Conservation (phyloP, 2,888 invertebrate genomes). For the Drosophila hamatofila region DNA sequence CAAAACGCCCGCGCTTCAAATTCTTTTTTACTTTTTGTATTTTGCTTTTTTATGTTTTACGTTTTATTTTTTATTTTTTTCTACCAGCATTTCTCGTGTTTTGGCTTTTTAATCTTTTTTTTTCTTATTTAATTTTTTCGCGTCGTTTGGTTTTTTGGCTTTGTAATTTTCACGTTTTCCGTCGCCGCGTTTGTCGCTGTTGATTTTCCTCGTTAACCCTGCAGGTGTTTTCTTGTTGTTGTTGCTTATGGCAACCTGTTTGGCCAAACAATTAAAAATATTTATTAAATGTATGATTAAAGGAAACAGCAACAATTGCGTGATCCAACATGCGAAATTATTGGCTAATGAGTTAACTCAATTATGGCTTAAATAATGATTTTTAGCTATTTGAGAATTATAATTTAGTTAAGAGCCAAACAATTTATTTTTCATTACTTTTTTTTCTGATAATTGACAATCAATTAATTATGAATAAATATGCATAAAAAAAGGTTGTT, state of each 20-base stretch:
- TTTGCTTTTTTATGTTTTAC: conserved; percentile 31
- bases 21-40: conserved; percentile 25
- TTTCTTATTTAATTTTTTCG: conserved; percentile 44
- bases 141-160: conserved; percentile 51
- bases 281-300: conserved; percentile 10
- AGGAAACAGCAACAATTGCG: background rate
- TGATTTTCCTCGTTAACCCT: conserved; percentile 53
- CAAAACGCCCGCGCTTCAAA: conserved; percentile 71
- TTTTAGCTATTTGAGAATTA: background rate
- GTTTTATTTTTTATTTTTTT: conserved; percentile 51
- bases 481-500: too few relatives aligned
- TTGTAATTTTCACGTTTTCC: conserved; percentile 42
- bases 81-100: conserved; percentile 45
- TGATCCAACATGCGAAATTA: background rate
- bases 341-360: conserved; percentile 24
- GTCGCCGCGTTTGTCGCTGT: conserved; percentile 35
- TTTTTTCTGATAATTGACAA: background rate
- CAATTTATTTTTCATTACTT: background rate
- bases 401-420: background rate
- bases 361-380: conserved; percentile 1
- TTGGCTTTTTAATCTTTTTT: conserved; percentile 44
- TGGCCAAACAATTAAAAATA: conserved; percentile 62
- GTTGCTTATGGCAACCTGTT: conserved; percentile 69
- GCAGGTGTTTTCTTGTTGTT: conserved; percentile 56
- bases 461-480: background rate